phyloP scores from a whole-genome alignment of 2,888 invertebrate genomes.

The Volucella zonaria region DNA sequence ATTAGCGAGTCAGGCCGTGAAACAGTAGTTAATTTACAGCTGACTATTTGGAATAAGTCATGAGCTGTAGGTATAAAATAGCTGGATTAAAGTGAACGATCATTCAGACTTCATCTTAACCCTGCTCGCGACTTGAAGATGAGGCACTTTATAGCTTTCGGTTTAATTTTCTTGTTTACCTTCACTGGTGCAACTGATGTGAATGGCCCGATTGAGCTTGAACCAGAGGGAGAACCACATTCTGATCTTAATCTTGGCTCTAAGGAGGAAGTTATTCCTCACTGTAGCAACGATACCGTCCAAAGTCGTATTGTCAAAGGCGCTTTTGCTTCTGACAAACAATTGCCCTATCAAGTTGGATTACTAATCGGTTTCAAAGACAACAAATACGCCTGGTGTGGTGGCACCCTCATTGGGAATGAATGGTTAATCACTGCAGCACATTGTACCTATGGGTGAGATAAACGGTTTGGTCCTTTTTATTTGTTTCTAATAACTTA shows the following conservation, averaged over 20 bases:
- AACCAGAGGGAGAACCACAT: background rate
- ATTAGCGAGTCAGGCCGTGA: background rate
- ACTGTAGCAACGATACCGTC: background rate
- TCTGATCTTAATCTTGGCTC: background rate
- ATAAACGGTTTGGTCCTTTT: conserved; percentile 43
- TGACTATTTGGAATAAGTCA: no score
- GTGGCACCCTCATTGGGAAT: conserved; percentile 80
- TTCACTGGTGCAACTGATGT: background rate
- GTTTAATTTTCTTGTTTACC: background rate
- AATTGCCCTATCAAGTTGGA: conserved; percentile 80
- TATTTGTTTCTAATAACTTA: background rate
- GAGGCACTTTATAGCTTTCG: background rate
- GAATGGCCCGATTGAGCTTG: background rate
- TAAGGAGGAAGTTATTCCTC: conserved; percentile 7
- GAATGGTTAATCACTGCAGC: conserved; percentile 82
- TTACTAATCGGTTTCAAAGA: conserved; percentile 79
- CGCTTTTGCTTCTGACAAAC: conserved; percentile 65
- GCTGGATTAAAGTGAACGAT: no score
- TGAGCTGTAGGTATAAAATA: no score
- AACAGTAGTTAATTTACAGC: background rate
- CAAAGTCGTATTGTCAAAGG: conserved; percentile 18
- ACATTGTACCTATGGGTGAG: conserved; percentile 81
- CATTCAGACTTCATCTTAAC: no score
- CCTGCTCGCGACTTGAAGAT: background rate
- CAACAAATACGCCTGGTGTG: conserved; percentile 79